Evolutionary conservation across 2,113 vertebrate genomes (phyloP), one percentile per base, ranked within the genome.

Genomic region (Eclectus roratus): DNA sequence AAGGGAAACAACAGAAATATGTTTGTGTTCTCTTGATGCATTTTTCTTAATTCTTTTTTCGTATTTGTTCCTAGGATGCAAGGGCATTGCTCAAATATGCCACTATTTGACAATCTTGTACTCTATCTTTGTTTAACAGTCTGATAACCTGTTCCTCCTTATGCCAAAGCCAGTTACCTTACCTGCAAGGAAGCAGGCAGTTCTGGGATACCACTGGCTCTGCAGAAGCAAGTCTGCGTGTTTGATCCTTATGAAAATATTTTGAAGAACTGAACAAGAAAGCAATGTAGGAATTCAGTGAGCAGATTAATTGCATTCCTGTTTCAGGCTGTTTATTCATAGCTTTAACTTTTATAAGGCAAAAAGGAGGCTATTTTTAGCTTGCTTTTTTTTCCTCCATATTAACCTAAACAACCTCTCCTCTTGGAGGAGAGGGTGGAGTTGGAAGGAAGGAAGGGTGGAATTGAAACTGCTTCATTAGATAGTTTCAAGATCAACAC

Each of bases 381-480:
- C 39, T 74, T 86, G 23, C 24, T 2, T 66, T 83, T 73, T 64
- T 63, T 1, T 0, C 1, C 2, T 31, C 43, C 2, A 0, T 52
- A 56, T 92, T 94, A 94, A 94, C 24, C 43, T 27, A 77, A 91
- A 89, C 47, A 95, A 74, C 74, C 83, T 80, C 83, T 24, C 18
- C 37, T 74, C 55, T 92, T 1, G 1, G 83, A 95, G 55, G 77
- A 92, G 80, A 92, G 72, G 95, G 94, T 94, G 91, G 89, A 88
- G 69, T 47, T 93, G 64, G 20, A 18, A 89, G 94, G 86, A 94
- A 94, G 92, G 92, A 92, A 93, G 88, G 88, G 95, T 80, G 86
- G 92, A 79, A 91, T 39, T 89, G 63, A 80, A 93, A 43, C 43
- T 17, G 50, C 46, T 92, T 84, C 55, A 68, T 86, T 92, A 92